Base-by-base conservation (phyloP, 2,888 invertebrate species). In the Drosophila paranaensis region DNA sequence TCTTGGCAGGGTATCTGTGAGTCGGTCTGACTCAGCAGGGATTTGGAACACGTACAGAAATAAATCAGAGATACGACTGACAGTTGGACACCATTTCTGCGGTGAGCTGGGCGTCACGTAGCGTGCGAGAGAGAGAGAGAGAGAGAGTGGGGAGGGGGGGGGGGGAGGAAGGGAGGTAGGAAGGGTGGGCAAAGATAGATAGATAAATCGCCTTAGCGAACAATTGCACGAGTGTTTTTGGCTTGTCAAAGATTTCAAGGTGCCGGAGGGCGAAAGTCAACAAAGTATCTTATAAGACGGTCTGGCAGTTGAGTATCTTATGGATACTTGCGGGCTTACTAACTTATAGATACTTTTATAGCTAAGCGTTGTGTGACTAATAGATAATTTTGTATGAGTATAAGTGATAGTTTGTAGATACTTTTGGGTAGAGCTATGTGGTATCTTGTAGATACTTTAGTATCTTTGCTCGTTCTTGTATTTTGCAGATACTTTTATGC, bases 61-160 rank as follows among this genome's bases (percentile, higher is more conserved):
- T 76, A 76, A 76, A 79, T 76, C 70, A 56, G 27, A 74, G 50
- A 43, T 55, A 33, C 54, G 61, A 53, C 53, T 66, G 74, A 74
- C 68, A 62, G 48, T 46, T 61, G 75, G 45, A 50, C 16, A 51
- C 48, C 58, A 78, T n/a, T 40, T 68, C 53, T 60, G 60, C 57
- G 43, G 58, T 56, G 53, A 39, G n/a, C 56, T 39, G 37, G 20
- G 33, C 30, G 55, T 69, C 76, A 76, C 79, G 79, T 79, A 69
- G 55, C 27, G 42, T 14, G 57, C 25, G 20, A n/a, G 30, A 42
- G 20, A 33, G 27, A 42, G 16, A 42, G 11, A 27, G 11, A 45
- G 64, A 45, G 11, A 16, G 25, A 27, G 27, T 35, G 20, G 27
- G 27, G 33, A 14, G 37, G 11, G 16, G 14, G 30, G 64, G 39